These are phyloP conservation scores for Hydrocynus forskahlii DNA, from an alignment of 2,797 vertebrate species.

Conservation along the genomic window DNA sequence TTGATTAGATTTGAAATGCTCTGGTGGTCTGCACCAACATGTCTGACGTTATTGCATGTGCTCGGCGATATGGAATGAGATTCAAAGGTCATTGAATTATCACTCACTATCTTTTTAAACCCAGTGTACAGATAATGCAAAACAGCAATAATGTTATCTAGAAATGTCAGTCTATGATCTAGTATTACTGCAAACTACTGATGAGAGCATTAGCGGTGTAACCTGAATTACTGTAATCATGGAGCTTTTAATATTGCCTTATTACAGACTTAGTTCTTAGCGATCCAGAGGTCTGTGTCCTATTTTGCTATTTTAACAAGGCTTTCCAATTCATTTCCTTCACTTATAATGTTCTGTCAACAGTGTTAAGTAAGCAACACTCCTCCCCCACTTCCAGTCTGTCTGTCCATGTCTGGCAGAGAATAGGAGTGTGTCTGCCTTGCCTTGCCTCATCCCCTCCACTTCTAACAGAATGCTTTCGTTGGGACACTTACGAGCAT, in stretches of 20 bases:
- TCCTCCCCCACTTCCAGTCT: not conserved
- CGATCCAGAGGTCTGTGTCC: not conserved
- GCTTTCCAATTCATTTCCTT: conserved; percentile 50
- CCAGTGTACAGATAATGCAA: not conserved
- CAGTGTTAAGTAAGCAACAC: conserved; percentile 46
- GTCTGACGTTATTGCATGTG: not conserved
- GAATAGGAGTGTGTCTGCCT: not conserved
- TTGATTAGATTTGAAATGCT: conserved; percentile 1
- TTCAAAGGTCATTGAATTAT: conserved; percentile 14
- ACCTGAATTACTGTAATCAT: conserved; percentile 20
- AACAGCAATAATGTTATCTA: not conserved
- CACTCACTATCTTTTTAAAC: not conserved
- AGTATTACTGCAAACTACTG: conserved; percentile 14
- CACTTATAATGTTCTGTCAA: conserved; percentile 55
- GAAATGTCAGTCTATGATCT: not conserved
- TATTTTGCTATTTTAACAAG: conserved; percentile 36
- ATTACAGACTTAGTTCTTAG: conserved; percentile 11
- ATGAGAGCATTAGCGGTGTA: conserved; percentile 26
- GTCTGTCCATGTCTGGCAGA: conserved; percentile 24
- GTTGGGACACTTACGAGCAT: not conserved
- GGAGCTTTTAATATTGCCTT: conserved; percentile 24
- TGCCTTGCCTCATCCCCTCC: not conserved
- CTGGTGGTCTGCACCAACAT: not conserved
- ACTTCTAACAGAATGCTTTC: not conserved
- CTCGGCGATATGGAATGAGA: not conserved